Conservation (phyloP, 2,797 vertebrate species). For the Molothrus aeneus region DNA sequence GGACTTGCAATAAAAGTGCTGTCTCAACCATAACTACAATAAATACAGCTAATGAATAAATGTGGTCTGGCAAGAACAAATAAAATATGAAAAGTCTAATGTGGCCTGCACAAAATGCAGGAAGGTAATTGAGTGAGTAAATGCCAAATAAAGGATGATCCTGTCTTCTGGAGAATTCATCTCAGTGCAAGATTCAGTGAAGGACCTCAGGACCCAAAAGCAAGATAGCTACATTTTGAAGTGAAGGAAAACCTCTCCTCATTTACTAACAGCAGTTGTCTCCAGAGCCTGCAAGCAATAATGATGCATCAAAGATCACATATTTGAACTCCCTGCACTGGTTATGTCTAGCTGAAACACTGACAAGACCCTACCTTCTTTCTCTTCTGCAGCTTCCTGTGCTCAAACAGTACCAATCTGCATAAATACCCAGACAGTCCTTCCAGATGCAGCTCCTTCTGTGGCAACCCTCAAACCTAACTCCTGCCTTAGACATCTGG, state of each 20-base stretch:
- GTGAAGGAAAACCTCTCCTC: constrained; percentile 35
- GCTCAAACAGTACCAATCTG: background rate
- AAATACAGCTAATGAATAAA: constrained; percentile 74
- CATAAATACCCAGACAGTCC: background rate
- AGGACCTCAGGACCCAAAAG: constrained; percentile 40
- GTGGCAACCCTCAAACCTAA: background rate
- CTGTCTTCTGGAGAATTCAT: constrained; percentile 57
- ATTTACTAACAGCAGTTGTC: background rate
- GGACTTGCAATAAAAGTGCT: constrained; percentile 66
- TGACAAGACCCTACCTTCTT: background rate
- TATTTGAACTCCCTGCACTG: background rate
- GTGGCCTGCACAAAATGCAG: constrained; percentile 54
- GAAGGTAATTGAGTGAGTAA: constrained; percentile 71
- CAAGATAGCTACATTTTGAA: background rate
- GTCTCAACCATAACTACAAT: constrained; percentile 71
- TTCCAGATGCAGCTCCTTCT: background rate
- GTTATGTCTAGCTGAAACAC: background rate
- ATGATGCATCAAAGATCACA: background rate
- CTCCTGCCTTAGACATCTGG: background rate
- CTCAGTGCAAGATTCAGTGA: constrained; percentile 36
- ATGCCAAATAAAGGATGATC: constrained; percentile 64
- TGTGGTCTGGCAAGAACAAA: constrained; percentile 71
- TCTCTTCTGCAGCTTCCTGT: background rate
- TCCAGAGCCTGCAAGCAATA: background rate
- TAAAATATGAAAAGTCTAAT: constrained; percentile 64